Base-by-base conservation (phyloP, 2,113 vertebrate genomes). In the Pterocles gutturalis region DNA sequence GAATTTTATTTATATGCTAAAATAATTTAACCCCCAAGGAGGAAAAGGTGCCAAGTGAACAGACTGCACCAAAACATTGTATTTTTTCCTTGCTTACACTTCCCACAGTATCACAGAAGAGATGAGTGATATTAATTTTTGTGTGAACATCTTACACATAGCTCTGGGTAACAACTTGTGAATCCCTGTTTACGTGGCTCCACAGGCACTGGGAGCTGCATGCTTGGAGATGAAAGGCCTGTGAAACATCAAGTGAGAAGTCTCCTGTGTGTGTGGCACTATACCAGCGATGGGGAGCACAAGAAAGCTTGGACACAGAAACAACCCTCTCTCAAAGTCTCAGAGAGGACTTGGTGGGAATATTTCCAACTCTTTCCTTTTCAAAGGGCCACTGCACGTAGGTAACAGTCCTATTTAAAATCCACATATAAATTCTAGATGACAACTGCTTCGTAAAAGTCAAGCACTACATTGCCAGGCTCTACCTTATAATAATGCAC, bases 101-200 rank as follows among this genome's bases (percentile, higher is more conserved):
- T 67, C 19, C 33, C 48, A 16, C 54, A 29, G 58, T 33, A 58
- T 78, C 61, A 54, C 8, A 18, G 57, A 76, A 26, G n/a, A 85
- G 55, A 89, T n/a, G 60, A 87, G 46, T 9, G 89, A 61, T 89
- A 46, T 1, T 57, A 36, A 49, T 78, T 71, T 66, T 58, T 78
- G 77, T 78, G 69, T 64, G 55, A 94, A 82, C 1, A 2, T 83
- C 57, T 85, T 85, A 82, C 45, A 64, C 9, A 6, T 21, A 89
- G 76, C 76, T 81, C 64, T 0, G 0, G 64, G 58, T 95, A 91
- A 94, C 92, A 85, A 31, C 0, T 18, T 88, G 90, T 80, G 95
- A 95, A 94, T 92, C 66, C 55, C 57, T 86, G 70, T 88, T 93
- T 95, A 81, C 62, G 22, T 1, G 28, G 77, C 64, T 77, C 43